Evolutionary conservation across 35 echinoderm and acorn worm species (phyloP).

Genomic region (Stichopus chloronotus): DNA sequence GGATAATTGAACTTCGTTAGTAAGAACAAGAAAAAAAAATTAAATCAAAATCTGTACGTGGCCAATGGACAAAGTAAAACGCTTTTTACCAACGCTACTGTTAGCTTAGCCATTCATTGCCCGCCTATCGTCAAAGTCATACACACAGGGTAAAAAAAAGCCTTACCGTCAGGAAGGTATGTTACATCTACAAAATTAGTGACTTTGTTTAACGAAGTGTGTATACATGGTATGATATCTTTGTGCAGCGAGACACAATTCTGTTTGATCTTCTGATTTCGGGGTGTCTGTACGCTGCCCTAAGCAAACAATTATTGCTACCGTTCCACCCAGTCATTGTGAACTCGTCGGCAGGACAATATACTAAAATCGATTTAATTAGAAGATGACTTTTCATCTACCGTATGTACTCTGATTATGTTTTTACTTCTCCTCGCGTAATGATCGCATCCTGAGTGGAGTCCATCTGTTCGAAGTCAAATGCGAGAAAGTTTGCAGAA

Average conservation of each 20-base stretch:
- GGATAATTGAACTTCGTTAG: too few relatives aligned
- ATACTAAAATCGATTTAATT: constrained; percentile 55
- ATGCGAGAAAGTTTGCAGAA: not conserved
- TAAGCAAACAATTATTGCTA: constrained; percentile 29
- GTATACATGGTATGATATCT: not conserved
- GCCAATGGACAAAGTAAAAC: too few relatives aligned
- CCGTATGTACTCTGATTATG: not conserved
- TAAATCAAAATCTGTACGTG: too few relatives aligned
- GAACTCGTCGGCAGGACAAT: not conserved
- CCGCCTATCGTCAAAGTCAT: too few relatives aligned
- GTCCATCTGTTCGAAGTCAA: not conserved
- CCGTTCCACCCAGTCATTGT: not conserved
- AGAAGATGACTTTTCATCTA: constrained; percentile 42
- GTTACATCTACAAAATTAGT: not conserved
- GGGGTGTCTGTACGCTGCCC: constrained; percentile 9
- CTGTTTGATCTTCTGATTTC: constrained; percentile 33
- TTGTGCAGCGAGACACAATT: not conserved
- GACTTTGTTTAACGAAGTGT: constrained; percentile 14
- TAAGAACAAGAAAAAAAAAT: too few relatives aligned
- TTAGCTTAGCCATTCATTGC: too few relatives aligned
- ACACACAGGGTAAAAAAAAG: too few relatives aligned
- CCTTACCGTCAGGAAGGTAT: not conserved
- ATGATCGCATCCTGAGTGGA: not conserved
- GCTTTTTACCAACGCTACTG: too few relatives aligned
- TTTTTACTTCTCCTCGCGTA: not conserved